These are phyloP conservation scores for Automeris io DNA, from an alignment of 2,888 invertebrate species.

Conservation along the genomic window DNA sequence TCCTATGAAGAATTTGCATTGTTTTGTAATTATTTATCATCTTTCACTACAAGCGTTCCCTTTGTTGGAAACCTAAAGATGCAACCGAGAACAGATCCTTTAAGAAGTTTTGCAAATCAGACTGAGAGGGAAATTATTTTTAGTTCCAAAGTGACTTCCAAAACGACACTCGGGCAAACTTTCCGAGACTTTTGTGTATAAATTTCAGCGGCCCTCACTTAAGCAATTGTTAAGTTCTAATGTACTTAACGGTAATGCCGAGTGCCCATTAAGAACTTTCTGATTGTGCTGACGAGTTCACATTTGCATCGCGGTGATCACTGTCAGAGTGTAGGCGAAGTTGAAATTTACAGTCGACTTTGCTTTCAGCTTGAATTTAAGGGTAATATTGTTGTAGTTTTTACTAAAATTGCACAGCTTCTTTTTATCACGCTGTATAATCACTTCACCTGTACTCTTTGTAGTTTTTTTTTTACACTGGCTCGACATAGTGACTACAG, in stretches of 20 bases:
- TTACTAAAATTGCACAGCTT: too few relatives aligned
- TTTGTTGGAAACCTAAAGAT: too few relatives aligned
- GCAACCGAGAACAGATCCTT: too few relatives aligned
- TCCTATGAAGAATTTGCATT: too few relatives aligned
- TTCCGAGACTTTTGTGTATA: conserved; percentile 1
- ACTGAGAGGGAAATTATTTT: background rate
- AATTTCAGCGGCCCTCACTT: conserved; percentile 30
- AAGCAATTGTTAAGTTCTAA: conserved; percentile 44
- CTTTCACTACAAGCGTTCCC: too few relatives aligned
- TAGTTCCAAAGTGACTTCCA: background rate
- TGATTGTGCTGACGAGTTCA: conserved; percentile 39
- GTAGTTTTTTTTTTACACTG: too few relatives aligned
- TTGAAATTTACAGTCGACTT: conserved; percentile 1
- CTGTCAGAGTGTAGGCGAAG: conserved; percentile 7
- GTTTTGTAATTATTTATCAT: too few relatives aligned
- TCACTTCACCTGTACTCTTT: too few relatives aligned
- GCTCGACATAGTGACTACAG: too few relatives aligned
- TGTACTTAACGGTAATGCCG: conserved; percentile 51
- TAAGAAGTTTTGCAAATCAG: too few relatives aligned
- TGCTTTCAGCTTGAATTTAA: background rate
- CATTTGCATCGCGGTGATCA: conserved; percentile 29
- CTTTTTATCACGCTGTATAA: too few relatives aligned
- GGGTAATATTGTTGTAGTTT: too few relatives aligned
- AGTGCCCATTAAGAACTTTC: conserved; percentile 57
- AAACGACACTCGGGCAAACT: background rate